phyloP scores from a whole-genome alignment of 2,113 vertebrate genomes.

The Chamaetylas fuelleborni region DNA sequence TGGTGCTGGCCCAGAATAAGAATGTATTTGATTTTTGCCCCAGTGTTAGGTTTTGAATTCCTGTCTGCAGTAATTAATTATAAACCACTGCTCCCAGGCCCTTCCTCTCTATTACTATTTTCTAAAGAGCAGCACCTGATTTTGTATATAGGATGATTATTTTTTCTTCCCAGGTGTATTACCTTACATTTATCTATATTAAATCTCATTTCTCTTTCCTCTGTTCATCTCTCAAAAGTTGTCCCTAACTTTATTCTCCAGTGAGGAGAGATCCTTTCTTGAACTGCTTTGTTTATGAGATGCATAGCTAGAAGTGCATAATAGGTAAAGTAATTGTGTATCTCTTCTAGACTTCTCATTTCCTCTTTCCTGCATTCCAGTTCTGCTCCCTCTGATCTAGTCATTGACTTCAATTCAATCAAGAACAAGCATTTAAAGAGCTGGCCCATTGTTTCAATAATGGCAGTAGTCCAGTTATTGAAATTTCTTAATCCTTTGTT shows the following conservation, averaged over 20 bases:
- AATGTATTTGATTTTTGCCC: not conserved
- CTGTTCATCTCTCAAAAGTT: slow-evolving; percentile 43
- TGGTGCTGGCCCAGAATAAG: not conserved
- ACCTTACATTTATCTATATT: slow-evolving; percentile 73
- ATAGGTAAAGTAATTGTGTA: slow-evolving; percentile 30
- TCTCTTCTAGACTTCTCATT: slow-evolving; percentile 24
- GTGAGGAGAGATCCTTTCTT: slow-evolving; percentile 50
- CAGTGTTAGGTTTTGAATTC: not conserved
- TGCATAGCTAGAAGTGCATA: not conserved
- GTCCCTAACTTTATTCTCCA: slow-evolving; percentile 41
- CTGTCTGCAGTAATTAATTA: slow-evolving; percentile 45
- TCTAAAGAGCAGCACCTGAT: slow-evolving; percentile 30
- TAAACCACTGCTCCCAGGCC: not conserved
- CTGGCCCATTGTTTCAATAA: not conserved
- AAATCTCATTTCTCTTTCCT: slow-evolving; percentile 68
- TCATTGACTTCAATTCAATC: slow-evolving; percentile 18
- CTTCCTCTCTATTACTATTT: not conserved
- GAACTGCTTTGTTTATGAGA: slow-evolving; percentile 8
- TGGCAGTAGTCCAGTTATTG: slow-evolving; percentile 38
- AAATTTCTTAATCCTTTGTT: slow-evolving; percentile 62
- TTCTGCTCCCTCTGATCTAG: slow-evolving; percentile 25
- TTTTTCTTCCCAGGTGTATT: slow-evolving; percentile 66
- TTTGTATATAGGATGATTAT: slow-evolving; percentile 28
- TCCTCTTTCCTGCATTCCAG: slow-evolving; percentile 21
- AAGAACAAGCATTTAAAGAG: slow-evolving; percentile 34